Evolutionary conservation across 2,888 invertebrate genomes (phyloP), one percentile per base, ranked within the genome.

Genomic region (Orthosia gothica): DNA sequence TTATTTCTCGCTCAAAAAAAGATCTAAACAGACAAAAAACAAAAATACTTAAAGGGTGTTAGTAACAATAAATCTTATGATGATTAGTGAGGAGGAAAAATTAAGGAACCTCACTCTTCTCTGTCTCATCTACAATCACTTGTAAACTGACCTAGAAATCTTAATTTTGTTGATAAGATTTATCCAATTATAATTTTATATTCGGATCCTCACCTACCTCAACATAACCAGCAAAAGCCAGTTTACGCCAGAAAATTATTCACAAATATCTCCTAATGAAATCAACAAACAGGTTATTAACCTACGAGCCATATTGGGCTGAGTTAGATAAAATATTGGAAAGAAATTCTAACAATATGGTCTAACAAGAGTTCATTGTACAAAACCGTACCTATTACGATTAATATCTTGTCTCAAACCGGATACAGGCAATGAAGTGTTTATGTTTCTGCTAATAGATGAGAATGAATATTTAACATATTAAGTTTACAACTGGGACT

Each of bases 351-450:
- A 58, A 52, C 58, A 79, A 79, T 49, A 67, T 72, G 16, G 4
- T 49, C 55, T 55, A 72, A 83, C 72, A 84, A 82, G 82, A 85
- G 85, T 85, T 87, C 85, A 85, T 82, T 85, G 87, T 74, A 87
- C 83, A 84, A 84, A 72, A 66, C 57, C 49, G 40, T 85, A 85
- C 71, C 68, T 76, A 78, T 64, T 75, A 79, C 73, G 70, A 82
- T 87, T 87, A 85, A 85, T 82, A 76, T 79, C 68, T 76, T 67
- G 87, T 82, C 76, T 74, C 70, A 82, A 85, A 77, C 87, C 83
- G 85, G 85, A 87, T 82, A 85, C 73, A 74, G 59, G 71, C 79
- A 79, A 75, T 76, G 83, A 76, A 79, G 79, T 84, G 74, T 76
- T 58, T 80, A 63, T 72, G 32, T 72, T 70, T 57, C 67, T 49